Percentiles rank a stretch among this genome's conserved stretches.
These are phyloP conservation scores for Myotis davidii DNA, from an alignment of 2,113 vertebrate species.

Conservation along the genomic window DNA sequence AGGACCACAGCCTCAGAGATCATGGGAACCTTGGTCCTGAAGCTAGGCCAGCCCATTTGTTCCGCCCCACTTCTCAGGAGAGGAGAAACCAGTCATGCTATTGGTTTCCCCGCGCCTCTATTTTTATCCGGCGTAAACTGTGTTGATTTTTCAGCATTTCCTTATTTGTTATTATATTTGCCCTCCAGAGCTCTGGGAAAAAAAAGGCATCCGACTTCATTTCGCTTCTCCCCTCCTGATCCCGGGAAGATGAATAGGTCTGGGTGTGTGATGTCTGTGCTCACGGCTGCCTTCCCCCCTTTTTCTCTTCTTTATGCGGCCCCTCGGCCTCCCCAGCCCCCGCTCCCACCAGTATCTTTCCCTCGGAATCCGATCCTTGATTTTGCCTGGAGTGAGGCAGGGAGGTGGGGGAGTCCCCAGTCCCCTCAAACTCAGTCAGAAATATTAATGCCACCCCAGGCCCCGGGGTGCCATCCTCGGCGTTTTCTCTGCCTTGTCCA, in stretches of 20 bases:
- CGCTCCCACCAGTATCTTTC: slow-evolving; percentile 51
- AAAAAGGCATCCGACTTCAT: slow-evolving; percentile 73
- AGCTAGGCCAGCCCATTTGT: background rate
- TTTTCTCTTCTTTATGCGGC: background rate
- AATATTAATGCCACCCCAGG: slow-evolving; percentile 47
- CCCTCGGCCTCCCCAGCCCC: background rate
- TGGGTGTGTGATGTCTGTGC: slow-evolving; percentile 48
- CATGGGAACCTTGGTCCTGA: background rate
- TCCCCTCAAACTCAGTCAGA: slow-evolving; percentile 13
- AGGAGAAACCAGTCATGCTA: background rate
- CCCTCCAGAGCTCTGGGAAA: slow-evolving; percentile 78
- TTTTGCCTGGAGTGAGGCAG: slow-evolving; percentile 25
- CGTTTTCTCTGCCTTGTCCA: slow-evolving; percentile 27
- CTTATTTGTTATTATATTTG: slow-evolving; percentile 83
- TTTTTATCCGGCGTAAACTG: slow-evolving; percentile 47
- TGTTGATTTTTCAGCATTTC: slow-evolving; percentile 61
- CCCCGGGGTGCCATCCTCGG: background rate
- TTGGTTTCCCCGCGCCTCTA: slow-evolving; percentile 27
- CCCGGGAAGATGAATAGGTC: slow-evolving; percentile 77
- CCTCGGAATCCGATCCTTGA: slow-evolving; percentile 50
- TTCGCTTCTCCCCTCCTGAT: slow-evolving; percentile 72
- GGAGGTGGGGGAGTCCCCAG: background rate
- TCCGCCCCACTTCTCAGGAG: background rate
- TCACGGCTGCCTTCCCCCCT: background rate
- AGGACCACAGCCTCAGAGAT: too few relatives aligned